Percentiles rank a stretch among this genome's conserved stretches.
Evolutionary conservation across 2,113 vertebrate species (phyloP).

Genomic region (Anser brachyrhynchus): DNA sequence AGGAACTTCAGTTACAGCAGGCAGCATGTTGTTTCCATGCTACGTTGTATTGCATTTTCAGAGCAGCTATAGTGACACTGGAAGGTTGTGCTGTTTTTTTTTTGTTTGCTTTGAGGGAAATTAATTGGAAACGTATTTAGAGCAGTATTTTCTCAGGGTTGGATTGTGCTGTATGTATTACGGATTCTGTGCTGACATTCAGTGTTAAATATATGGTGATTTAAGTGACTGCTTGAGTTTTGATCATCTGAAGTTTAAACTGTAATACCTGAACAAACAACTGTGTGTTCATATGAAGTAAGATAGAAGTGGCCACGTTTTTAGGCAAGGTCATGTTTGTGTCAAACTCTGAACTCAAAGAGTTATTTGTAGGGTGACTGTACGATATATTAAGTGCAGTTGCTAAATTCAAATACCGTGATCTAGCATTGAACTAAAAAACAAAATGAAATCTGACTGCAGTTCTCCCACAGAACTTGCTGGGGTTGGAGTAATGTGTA

Average conservation of each 20-base stretch:
- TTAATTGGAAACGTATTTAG: background rate
- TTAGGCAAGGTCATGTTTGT: background rate
- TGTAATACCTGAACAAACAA: rapidly evolving
- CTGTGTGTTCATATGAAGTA: background rate
- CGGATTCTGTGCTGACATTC: background rate
- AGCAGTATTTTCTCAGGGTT: background rate
- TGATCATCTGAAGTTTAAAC: background rate
- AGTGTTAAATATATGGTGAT: background rate
- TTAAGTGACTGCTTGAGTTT: background rate
- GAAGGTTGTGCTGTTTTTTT: background rate
- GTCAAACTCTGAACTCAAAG: background rate
- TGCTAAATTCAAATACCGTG: background rate
- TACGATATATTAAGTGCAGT: background rate
- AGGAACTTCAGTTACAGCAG: background rate
- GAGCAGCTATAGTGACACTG: background rate
- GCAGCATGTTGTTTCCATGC: background rate
- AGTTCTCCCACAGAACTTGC: background rate
- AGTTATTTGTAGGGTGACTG: background rate
- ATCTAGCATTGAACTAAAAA: background rate
- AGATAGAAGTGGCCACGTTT: background rate
- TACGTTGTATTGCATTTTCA: background rate
- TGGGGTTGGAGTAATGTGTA: background rate
- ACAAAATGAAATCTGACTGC: background rate
- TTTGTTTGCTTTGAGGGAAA: background rate
- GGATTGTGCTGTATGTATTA: background rate